Base-by-base conservation (phyloP, 2,113 vertebrate species). In the Myocastor coypus region DNA sequence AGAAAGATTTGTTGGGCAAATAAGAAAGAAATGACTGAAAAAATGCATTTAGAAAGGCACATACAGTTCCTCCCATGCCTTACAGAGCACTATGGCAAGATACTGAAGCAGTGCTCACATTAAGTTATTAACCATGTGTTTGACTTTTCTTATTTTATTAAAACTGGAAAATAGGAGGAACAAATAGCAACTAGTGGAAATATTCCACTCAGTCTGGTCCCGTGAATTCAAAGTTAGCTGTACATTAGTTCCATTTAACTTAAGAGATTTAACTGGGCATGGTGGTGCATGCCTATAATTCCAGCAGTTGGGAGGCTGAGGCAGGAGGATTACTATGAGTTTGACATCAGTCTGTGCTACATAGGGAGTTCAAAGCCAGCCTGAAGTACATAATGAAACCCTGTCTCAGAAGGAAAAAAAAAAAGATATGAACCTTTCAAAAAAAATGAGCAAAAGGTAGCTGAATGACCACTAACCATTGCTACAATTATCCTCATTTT, bases 81-180 rank as follows among this genome's bases (percentile, higher is more conserved):
- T 86, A n/a, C 32, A 16, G 28, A n/a, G 17, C 14, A 69, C 8
- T 37, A 28, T 52, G 9, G 55, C 26, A 84, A 78, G n/a, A 69
- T 52, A 17, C 83, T 81, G 57, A 64, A 40, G 57, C 57, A 52
- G n/a, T 85, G 42, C 42, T 78, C 12, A 8, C 11, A 30, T 80
- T 55, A 83, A 64, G 63, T 63, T 63, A 16, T 32, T 20, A 19
- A 59, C 59, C 55, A 7, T 64, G 7, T 12, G 19, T 2, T 86
- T 75, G 50, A 87, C 64, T 91, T 52, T 26, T 22, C n/a, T 17
- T 34, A 1, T 59, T 87, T 93, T 66, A 84, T 82, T 94, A 77
- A 96, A 81, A 88, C 52, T n/a, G 19, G 59, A 69, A 26, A 9
- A 46, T 32, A 89, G 80, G n/a, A 77, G 94, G n/a, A 86, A 42